Evolutionary conservation across 1,140 invertebrate genomes (phyloP).

Genomic region (Trichomalopsis sarcophagae): DNA sequence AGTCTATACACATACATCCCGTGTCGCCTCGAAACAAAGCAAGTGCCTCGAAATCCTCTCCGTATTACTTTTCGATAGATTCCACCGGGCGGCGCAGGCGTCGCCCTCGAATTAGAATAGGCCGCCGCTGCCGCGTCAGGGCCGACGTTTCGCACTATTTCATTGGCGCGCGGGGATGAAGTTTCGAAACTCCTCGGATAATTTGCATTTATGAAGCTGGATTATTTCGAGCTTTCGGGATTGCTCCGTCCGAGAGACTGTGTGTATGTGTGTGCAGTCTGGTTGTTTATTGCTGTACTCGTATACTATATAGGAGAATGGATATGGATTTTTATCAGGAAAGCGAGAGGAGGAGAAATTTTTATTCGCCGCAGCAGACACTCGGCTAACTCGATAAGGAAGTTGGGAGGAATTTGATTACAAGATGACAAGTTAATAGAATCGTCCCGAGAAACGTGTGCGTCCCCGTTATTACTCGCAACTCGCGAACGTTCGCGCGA

Average conservation of each 20-base stretch:
- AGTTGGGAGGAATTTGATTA: conserved; percentile 31
- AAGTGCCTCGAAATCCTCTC: conserved; percentile 64
- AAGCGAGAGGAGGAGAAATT: background rate
- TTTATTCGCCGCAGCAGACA: background rate
- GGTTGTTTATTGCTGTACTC: too few relatives aligned
- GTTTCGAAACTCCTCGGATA: conserved; percentile 17
- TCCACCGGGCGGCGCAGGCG: background rate
- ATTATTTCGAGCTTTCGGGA: background rate
- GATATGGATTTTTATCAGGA: too few relatives aligned
- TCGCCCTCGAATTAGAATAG: conserved; percentile 48
- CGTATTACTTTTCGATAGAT: conserved; percentile 66
- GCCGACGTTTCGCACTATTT: conserved; percentile 24
- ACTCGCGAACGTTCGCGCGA: conserved; percentile 40
- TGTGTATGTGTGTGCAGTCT: too few relatives aligned
- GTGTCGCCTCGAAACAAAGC: conserved; percentile 63
- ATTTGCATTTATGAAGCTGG: conserved; percentile 31
- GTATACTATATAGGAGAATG: too few relatives aligned
- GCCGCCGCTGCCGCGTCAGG: conserved; percentile 23
- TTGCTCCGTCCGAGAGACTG: background rate
- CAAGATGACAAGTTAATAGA: conserved; percentile 47
- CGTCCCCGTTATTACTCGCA: conserved; percentile 45
- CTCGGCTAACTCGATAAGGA: conserved; percentile 12
- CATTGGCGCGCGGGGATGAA: conserved; percentile 4
- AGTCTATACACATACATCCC: conserved; percentile 36
- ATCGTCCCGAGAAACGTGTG: conserved; percentile 30